These are phyloP conservation scores for Drosophila monieri DNA, from an alignment of 2,888 invertebrate species.

Conservation along the genomic window DNA sequence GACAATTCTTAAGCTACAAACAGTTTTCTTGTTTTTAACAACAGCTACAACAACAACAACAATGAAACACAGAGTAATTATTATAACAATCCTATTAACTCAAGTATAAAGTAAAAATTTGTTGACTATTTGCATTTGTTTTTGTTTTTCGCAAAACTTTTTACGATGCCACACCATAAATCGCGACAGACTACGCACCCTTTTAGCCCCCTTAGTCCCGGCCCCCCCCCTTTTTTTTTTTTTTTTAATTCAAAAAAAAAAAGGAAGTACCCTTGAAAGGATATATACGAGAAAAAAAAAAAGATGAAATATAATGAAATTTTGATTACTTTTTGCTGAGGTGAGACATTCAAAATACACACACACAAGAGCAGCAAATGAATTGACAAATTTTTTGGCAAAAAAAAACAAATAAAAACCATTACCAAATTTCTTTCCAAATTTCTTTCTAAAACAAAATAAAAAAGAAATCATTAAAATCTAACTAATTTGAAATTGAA, in stretches of 20 bases:
- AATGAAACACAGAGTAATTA: slow-evolving; percentile 51
- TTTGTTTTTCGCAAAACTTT: slow-evolving; percentile 81
- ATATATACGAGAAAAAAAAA: slow-evolving; percentile 25
- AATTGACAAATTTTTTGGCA: slow-evolving; percentile 53
- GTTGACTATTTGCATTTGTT: slow-evolving; percentile 81
- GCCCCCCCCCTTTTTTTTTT: slow-evolving; percentile 1
- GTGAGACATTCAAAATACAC: slow-evolving; percentile 84
- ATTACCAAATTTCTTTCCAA: slow-evolving; percentile 29
- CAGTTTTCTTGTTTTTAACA: slow-evolving; percentile 80
- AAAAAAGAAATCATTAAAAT: slow-evolving; percentile 35
- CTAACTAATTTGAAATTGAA: slow-evolving; percentile 51
- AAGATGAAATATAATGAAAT: slow-evolving; percentile 34
- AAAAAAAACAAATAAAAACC: slow-evolving; percentile 17
- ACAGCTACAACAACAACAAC: slow-evolving; percentile 57
- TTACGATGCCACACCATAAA: slow-evolving; percentile 58
- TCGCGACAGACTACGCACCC: slow-evolving; percentile 57
- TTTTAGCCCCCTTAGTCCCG: slow-evolving; percentile 9
- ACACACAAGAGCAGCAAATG: slow-evolving; percentile 81
- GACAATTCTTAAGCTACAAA: slow-evolving; percentile 58
- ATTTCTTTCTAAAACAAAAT: slow-evolving; percentile 24
- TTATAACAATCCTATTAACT: slow-evolving; percentile 67
- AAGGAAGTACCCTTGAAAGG: slow-evolving; percentile 19
- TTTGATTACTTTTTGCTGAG: slow-evolving; percentile 81
- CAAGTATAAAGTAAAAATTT: slow-evolving; percentile 66
- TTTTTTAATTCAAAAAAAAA: neutral